Percentiles rank a stretch among this genome's conserved stretches.
These are phyloP conservation scores for Eucriotettix oculatus DNA, from an alignment of 2,888 invertebrate species.

Conservation along the genomic window DNA sequence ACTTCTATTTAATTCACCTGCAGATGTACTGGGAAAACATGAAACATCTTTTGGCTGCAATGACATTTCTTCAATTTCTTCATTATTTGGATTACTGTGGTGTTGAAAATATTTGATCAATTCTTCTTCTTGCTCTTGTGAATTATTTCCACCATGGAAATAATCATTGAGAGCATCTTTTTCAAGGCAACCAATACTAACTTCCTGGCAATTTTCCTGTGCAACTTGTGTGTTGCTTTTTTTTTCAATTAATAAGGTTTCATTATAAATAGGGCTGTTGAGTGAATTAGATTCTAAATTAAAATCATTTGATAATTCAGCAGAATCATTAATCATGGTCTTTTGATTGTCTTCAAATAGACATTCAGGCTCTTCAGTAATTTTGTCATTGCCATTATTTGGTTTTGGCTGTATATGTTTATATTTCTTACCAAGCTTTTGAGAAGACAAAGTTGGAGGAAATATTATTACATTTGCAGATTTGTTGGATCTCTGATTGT, in stretches of 20 bases:
- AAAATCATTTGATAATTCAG: neutral
- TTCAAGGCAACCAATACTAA: constrained; percentile 29
- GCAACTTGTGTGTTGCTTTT: too few species aligned
- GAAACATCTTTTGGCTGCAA: constrained; percentile 16
- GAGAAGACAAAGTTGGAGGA: constrained; percentile 31
- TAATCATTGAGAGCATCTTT: constrained; percentile 70
- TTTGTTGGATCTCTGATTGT: constrained; percentile 2
- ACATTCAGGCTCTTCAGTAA: neutral
- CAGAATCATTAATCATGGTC: neutral
- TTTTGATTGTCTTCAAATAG: neutral
- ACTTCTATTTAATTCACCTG: neutral
- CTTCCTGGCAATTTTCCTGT: constrained; percentile 1
- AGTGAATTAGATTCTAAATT: too few species aligned
- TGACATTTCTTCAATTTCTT: constrained; percentile 12
- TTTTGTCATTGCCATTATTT: neutral
- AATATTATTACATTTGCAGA: constrained; percentile 20
- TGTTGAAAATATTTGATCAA: constrained; percentile 66
- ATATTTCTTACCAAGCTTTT: constrained; percentile 30
- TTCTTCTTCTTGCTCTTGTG: constrained; percentile 71
- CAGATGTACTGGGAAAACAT: neutral
- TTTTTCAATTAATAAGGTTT: too few species aligned
- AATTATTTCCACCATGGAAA: constrained; percentile 54
- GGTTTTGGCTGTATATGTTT: constrained; percentile 34
- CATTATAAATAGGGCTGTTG: too few species aligned
- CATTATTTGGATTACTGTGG: constrained; percentile 15